Conservation (phyloP, 2,797 vertebrate species). For the Tenualosa thibaudeaui region DNA sequence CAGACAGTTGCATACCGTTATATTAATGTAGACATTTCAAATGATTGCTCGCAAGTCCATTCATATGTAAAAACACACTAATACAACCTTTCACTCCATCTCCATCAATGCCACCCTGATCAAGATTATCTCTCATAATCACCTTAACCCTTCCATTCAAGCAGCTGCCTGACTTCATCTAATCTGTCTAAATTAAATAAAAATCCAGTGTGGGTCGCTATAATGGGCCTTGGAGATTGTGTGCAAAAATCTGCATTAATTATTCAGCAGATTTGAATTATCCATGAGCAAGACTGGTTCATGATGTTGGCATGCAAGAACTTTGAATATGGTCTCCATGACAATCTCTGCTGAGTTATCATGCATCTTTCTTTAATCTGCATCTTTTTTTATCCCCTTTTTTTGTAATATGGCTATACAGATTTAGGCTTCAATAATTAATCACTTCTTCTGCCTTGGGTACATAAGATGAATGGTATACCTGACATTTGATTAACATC, state of each 20-base stretch:
- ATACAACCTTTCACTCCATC: slow-evolving; percentile 58
- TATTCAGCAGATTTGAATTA: slow-evolving; percentile 70
- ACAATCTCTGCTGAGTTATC: slow-evolving; percentile 1
- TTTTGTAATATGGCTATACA: neutral
- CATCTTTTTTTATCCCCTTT: neutral
- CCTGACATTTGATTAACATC: neutral
- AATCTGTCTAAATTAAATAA: slow-evolving; percentile 69
- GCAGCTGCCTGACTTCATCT: slow-evolving; percentile 59
- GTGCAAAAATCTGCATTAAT: slow-evolving; percentile 76
- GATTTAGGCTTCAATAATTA: neutral
- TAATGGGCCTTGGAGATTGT: slow-evolving; percentile 72
- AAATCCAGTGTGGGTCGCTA: slow-evolving; percentile 68
- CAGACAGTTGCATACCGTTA: neutral
- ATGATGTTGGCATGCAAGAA: slow-evolving; percentile 31
- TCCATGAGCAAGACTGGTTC: slow-evolving; percentile 60
- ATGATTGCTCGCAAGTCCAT: slow-evolving; percentile 45
- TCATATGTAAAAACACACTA: slow-evolving; percentile 59
- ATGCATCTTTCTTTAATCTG: neutral
- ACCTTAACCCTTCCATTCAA: slow-evolving; percentile 53
- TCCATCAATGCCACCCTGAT: slow-evolving; percentile 51
- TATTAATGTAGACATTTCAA: slow-evolving; percentile 49
- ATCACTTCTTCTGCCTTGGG: neutral
- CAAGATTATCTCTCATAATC: slow-evolving; percentile 64
- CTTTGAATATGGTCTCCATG: slow-evolving; percentile 6
- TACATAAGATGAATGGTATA: neutral